Conservation (phyloP, 2,797 vertebrate species). For the Sebastes vulpes region DNA sequence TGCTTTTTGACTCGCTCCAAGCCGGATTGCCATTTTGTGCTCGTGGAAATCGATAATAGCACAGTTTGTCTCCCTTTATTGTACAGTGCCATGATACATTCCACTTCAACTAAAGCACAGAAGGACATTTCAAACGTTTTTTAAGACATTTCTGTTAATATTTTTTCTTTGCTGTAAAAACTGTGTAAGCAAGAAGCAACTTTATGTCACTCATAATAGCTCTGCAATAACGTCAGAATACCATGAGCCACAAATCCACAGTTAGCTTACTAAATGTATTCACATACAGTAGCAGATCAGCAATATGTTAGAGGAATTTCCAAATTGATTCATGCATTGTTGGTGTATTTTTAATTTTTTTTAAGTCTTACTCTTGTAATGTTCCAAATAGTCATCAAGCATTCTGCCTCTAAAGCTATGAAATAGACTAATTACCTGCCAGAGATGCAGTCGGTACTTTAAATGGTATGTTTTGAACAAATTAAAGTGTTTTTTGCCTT, state of each 20-base stretch:
- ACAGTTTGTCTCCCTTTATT: conserved; percentile 81
- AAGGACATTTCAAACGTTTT: conserved; percentile 58
- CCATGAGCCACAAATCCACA: conserved; percentile 56
- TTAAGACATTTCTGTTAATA: conserved; percentile 45
- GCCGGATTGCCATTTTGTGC: conserved; percentile 65
- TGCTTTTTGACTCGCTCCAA: conserved; percentile 52
- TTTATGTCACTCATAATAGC: conserved; percentile 61
- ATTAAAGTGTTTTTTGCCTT: conserved; percentile 38
- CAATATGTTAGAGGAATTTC: conserved; percentile 68
- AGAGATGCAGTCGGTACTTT: conserved; percentile 60
- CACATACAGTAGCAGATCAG: conserved; percentile 71
- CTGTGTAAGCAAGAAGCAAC: conserved; percentile 43
- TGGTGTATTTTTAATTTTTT: conserved; percentile 49
- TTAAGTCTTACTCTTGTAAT: conserved; percentile 44
- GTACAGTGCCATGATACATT: conserved; percentile 84
- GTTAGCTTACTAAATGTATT: conserved; percentile 43
- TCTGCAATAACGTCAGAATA: conserved; percentile 74
- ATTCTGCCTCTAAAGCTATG: conserved; percentile 73
- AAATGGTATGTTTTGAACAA: conserved; percentile 60
- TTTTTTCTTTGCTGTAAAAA: conserved; percentile 28
- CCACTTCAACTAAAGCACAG: conserved; percentile 82
- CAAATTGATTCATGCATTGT: conserved; percentile 49
- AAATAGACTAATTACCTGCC: conserved; percentile 65
- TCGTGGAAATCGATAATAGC: conserved; percentile 68
- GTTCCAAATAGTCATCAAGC: conserved; percentile 65